Evolutionary conservation across 2,113 vertebrate species (phyloP), one percentile per base, ranked within the genome.

Genomic region (Limanda limanda): DNA sequence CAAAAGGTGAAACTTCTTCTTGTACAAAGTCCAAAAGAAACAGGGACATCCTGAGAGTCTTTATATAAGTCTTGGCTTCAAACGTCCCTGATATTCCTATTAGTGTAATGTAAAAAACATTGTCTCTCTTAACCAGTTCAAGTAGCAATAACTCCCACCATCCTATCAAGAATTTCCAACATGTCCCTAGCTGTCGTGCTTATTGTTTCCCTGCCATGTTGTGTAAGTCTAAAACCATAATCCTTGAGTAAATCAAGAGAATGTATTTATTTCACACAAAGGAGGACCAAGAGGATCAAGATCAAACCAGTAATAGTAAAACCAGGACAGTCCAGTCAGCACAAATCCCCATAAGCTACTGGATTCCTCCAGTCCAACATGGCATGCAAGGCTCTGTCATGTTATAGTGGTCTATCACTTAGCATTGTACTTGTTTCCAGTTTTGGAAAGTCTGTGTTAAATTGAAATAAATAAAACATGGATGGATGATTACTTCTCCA

Each of bases 401-500:
- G 58, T 48, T 82, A 48, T 9, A 31, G 21, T 1, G 8, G 25
- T 57, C 2, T 37, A 54, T 68, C 47, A 48, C 48, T 73, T 52
- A 67, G 20, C 51, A 59, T 65, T 58, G 23, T 65, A 52, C 45
- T n/a, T 8, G 48, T 65, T 73, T 78, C 60, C 24, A 55, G 25
- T 61, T 61, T 57, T 61, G 52, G n/a, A 78, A 54, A 37, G 17
- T 0, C 1, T 40, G 24, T 8, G 70, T 79, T 63, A 47, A 59
- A 12, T 12, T 45, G 42, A 72, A 84, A 76, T 47, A 23, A 56
- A 65, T 42, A 66, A 66, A 62, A 35, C 51, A 45, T 20, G n/a
- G 1, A 25, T 73, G 42, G 62, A 63, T 86, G 74, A 91, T 89
- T 66, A 82, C 75, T 83, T 86, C 84, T 71, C 58, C 88, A 80